A percentile compares a stretch with the other conserved stretches of the same genome.
Conservation (phyloP, 2,113 vertebrate species). For the Gymnocephalus cernua region DNA sequence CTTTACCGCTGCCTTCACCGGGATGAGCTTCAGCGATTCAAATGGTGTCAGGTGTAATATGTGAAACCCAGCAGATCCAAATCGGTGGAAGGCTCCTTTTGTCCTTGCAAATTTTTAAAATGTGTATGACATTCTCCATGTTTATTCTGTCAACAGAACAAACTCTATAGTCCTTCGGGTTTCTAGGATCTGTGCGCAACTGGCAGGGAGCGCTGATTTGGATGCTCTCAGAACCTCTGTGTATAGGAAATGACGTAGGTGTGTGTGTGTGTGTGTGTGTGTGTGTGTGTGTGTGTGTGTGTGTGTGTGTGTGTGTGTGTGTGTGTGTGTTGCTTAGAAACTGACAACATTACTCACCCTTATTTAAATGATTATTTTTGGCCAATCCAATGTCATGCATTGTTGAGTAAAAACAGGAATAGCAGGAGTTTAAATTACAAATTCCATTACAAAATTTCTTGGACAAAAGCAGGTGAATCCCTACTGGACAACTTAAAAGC, state of each 20-base stretch:
- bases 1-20: not conserved
- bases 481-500: not conserved
- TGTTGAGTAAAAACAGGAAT: conserved; percentile 18
- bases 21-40: not conserved
- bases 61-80: not conserved
- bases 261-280: conserved; percentile 38
- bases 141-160: not conserved
- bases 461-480: not conserved
- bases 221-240: conserved; percentile 35
- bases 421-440: not conserved
- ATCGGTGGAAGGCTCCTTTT: not conserved
- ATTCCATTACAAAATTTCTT: not conserved
- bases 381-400: conserved; percentile 41
- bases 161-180: conserved; percentile 9
- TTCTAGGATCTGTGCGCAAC: conserved; percentile 25
- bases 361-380: conserved; percentile 53
- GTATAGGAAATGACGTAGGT: conserved; percentile 83
- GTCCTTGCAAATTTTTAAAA: not conserved
- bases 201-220: conserved; percentile 27
- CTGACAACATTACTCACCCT: conserved; percentile 61
- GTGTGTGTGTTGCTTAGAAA: conserved; percentile 77
- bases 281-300: conserved; percentile 23
- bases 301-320: conserved; percentile 24
- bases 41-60: not conserved
- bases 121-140: no score